Evolutionary conservation across 2,888 invertebrate species (phyloP).

Genomic region (Hybos culiciformis): DNA sequence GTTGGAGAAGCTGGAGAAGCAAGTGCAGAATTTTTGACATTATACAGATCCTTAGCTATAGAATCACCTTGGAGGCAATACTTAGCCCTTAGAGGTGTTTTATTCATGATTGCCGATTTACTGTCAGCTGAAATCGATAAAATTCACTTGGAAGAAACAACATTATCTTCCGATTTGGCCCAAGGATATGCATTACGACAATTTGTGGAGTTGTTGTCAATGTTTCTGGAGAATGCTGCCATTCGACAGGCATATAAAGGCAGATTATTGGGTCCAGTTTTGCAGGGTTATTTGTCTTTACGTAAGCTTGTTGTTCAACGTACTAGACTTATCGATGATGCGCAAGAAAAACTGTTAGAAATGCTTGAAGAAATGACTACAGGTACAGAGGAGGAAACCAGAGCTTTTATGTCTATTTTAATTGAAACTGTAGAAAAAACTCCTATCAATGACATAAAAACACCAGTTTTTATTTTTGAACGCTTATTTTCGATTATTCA

Average conservation of each 20-base stretch:
- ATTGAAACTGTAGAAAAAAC: conserved; percentile 90
- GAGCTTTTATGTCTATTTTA: conserved; percentile 93
- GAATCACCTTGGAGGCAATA: conserved; percentile 90
- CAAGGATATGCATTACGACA: conserved; percentile 89
- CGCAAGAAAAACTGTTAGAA: conserved; percentile 86
- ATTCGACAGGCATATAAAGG: conserved; percentile 86
- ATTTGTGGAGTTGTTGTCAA: conserved; percentile 72
- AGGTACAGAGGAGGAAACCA: conserved; percentile 90
- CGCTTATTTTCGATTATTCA: conserved; percentile 93
- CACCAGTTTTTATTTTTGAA: conserved; percentile 96
- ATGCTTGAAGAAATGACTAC: conserved; percentile 89
- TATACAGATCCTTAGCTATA: conserved; percentile 73
- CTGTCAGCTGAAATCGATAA: conserved; percentile 81
- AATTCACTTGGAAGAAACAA: conserved; percentile 80
- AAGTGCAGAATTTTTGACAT: conserved; percentile 75
- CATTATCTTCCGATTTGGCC: conserved; percentile 83
- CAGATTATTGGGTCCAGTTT: conserved; percentile 52
- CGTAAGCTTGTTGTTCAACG: conserved; percentile 85
- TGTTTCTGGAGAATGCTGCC: conserved; percentile 74
- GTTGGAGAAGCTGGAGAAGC: conserved; percentile 81
- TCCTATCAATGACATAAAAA: conserved; percentile 80
- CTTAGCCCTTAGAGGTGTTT: conserved; percentile 72
- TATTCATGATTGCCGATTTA: conserved; percentile 70
- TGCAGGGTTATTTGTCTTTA: conserved; percentile 87
- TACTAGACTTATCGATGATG: conserved; percentile 89